Conservation (phyloP, 2,113 vertebrate species). For the Pachycephala philippinensis region DNA sequence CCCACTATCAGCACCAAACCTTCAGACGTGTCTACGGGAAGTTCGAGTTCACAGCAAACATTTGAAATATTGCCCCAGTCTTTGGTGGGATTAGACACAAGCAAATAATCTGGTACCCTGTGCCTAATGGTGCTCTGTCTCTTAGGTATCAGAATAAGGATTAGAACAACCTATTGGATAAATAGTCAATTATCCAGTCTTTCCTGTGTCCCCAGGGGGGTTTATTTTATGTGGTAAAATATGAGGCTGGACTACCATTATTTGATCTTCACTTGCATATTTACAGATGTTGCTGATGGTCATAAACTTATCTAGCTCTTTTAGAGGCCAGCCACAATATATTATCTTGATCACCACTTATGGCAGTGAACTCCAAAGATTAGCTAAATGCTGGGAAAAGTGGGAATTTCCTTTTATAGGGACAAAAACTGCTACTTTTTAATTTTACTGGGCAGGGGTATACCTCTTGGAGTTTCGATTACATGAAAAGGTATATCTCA, state of each 20-base stretch:
- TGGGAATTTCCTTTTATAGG: background rate
- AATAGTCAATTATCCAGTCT: background rate
- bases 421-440: conserved; percentile 25
- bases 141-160: background rate
- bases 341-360: conserved; percentile 13
- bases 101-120: background rate
- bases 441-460: conserved; percentile 24
- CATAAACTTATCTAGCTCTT: background rate
- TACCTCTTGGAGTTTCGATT: background rate
- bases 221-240: conserved; percentile 16
- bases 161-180: background rate
- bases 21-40: background rate
- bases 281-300: background rate
- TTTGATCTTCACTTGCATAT: background rate
- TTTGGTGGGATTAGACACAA: background rate
- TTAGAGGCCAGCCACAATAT: background rate
- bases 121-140: background rate
- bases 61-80: background rate
- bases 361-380: background rate
- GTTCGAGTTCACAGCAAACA: background rate
- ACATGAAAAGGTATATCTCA: background rate
- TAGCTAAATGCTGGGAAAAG: background rate
- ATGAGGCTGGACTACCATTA: background rate
- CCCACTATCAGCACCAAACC: background rate
- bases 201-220: background rate